Evolutionary conservation across 2,797 vertebrate species (phyloP).

Genomic region (Rhinella marina): DNA sequence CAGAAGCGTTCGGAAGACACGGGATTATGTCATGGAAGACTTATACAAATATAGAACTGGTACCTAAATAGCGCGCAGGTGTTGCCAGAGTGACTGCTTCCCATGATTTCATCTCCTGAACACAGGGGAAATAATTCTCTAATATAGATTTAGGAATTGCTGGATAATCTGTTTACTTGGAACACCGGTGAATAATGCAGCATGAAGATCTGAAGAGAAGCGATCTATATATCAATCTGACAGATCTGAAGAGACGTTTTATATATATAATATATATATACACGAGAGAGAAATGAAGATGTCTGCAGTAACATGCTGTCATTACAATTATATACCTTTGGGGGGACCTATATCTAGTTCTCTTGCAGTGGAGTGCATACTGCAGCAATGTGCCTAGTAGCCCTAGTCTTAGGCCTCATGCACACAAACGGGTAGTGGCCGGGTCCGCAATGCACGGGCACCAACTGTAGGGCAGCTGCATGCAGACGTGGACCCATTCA

Average conservation of each 20-base stretch:
- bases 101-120: not conserved
- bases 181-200: not conserved
- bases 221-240: too few relatives aligned
- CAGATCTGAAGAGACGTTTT: too few relatives aligned
- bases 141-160: not conserved
- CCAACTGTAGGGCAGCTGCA: too few relatives aligned
- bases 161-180: not conserved
- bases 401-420: too few relatives aligned
- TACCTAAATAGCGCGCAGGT: conserved; percentile 22
- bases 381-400: too few relatives aligned
- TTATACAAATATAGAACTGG: conserved; percentile 4
- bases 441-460: too few relatives aligned
- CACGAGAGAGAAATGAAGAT: too few relatives aligned
- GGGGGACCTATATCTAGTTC: not conserved
- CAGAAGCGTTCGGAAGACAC: not conserved
- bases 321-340: not conserved
- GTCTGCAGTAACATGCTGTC: too few relatives aligned
- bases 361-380: too few relatives aligned
- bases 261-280: too few relatives aligned
- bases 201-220: not conserved
- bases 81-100: not conserved
- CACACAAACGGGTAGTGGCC: too few relatives aligned
- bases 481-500: too few relatives aligned
- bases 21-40: not conserved
- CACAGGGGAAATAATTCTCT: not conserved